Base-by-base conservation (phyloP, 2,888 invertebrate species). In the Choristoneura rosaceana region DNA sequence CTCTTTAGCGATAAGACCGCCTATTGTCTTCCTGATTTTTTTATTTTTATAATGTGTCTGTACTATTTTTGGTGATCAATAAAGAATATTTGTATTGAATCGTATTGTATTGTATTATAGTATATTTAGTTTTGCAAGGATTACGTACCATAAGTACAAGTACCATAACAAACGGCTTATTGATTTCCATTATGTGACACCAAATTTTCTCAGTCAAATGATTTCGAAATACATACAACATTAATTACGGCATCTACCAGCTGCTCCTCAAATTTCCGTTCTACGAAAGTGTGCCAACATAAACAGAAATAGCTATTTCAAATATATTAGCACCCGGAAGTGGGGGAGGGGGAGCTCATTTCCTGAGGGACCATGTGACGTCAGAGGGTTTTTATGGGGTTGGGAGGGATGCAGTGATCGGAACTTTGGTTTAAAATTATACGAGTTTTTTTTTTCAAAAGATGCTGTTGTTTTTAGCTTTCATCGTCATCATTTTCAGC, bases 341-440 rank as follows among this genome's bases (percentile, higher is more conserved):
- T 45, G 65, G 25, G 25, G 25, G 52, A 73, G 69, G 61, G 62
- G 73, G 71, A 74, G 50, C 76, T 76, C 76, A 76, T 76, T 76
- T 76, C 76, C 76, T 70, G 73, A n/a, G 55, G 64, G n/a, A 67
- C 61, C 67, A 33, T 64, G 61, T 70, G 38, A 55, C 71, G 71
- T 71, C 71, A 71, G 55, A 25, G 15, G 25, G 8, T 67, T 71
- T 71, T 61, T 67, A 62, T 62, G 67, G 58, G 25, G 70, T n/a
- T 41, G 17, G 41, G 60, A 14, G 47, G 50, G 45, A 33, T 45
- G 58, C 60, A 41, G 17, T 67, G 64, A 64, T 34, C 15, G 50
- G 50, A 38, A 10, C 50, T 43, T 59, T 58, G 38, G 38, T 38
- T 33, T 59, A n/a, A n/a, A 38, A 34, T 14, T 55, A 55, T 25